phyloP scores from a whole-genome alignment of 2,888 invertebrate genomes.

The Drosophila macrospina region DNA sequence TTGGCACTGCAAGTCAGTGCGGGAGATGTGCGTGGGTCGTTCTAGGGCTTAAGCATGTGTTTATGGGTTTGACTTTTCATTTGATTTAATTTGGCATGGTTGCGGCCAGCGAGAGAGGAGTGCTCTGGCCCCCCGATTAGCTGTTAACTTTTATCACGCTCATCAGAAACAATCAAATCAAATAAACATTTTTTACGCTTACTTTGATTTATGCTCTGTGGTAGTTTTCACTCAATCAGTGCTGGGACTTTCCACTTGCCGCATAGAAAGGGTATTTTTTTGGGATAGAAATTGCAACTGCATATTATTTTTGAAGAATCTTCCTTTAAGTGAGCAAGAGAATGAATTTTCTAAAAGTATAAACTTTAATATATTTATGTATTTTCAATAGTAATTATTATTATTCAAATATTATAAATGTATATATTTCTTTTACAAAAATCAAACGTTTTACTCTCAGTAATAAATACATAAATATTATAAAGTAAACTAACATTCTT shows the following conservation, averaged over 20 bases:
- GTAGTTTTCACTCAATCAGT: conserved; percentile 40
- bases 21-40: conserved; percentile 37
- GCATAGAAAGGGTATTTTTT: conserved; percentile 15
- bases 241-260: neutral
- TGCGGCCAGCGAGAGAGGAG: conserved; percentile 34
- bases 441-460: too few relatives aligned
- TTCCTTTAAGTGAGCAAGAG: too few relatives aligned
- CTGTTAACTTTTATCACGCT: conserved; percentile 75
- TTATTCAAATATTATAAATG: too few relatives aligned
- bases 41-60: conserved; percentile 59
- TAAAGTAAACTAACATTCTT: too few relatives aligned
- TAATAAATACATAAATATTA: too few relatives aligned
- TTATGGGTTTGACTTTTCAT: conserved; percentile 80
- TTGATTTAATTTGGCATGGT: conserved; percentile 75
- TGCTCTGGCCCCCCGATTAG: conserved; percentile 58
- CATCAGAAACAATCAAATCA: conserved; percentile 78
- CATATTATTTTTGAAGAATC: too few relatives aligned
- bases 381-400: too few relatives aligned
- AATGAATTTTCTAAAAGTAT: too few relatives aligned
- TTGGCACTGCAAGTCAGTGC: conserved; percentile 30
- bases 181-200: conserved; percentile 77
- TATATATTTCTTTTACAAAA: too few relatives aligned
- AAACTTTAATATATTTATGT: too few relatives aligned
- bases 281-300: too few relatives aligned
- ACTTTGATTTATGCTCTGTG: conserved; percentile 63